A percentile compares a stretch with the other conserved stretches of the same genome.
Conservation (phyloP, 2,888 invertebrate species). For the Melipona bicolor region DNA sequence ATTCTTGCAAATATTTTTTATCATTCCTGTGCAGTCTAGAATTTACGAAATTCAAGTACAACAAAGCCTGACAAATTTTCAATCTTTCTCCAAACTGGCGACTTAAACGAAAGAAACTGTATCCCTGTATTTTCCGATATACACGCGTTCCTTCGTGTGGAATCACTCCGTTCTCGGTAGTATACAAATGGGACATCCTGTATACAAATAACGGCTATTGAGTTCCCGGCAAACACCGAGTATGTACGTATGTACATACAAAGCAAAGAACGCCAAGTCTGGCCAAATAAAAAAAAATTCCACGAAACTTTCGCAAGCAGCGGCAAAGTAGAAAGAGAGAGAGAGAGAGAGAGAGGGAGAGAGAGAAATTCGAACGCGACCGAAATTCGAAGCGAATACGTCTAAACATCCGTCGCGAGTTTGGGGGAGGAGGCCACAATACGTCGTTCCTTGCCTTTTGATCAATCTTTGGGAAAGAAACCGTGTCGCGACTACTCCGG, state of each 20-base stretch:
- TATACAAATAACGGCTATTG: background rate
- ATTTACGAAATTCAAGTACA: no score
- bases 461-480: conserved; percentile 10
- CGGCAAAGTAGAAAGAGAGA: no score
- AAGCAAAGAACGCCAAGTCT: background rate
- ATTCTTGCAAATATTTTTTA: no score
- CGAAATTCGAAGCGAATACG: conserved; percentile 1
- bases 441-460: background rate
- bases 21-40: no score
- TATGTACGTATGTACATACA: background rate
- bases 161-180: no score
- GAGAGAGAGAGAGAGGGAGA: no score
- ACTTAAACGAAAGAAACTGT: no score
- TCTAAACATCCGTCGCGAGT: background rate
- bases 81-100: no score
- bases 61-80: no score
- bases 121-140: no score
- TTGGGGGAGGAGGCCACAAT: background rate
- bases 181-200: no score
- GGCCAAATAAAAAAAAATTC: background rate
- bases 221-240: background rate
- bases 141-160: no score
- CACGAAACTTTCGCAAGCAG: background rate
- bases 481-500: background rate
- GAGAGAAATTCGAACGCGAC: background rate